Base-by-base conservation (phyloP, 2,888 invertebrate genomes). In the Epinotia ramella region DNA sequence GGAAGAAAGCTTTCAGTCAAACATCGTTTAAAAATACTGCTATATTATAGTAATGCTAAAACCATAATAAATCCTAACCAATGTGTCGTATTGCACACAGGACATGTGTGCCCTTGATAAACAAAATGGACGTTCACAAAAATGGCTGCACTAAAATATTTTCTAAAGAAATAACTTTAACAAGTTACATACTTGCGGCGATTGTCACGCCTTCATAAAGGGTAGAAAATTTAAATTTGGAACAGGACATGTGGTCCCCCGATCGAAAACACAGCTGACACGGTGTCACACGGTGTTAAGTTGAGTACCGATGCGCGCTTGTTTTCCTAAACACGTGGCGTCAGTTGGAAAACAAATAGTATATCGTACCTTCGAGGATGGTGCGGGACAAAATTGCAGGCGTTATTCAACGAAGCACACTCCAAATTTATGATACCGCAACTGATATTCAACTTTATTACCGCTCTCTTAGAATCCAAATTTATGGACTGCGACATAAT, bases 141-240 rank as follows among this genome's bases (percentile, higher is more conserved):
- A 76, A 73, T 73, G 73, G 73, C 62, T 5, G 62, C 33, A 20
- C 28, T 20, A 62, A 69, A 68, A 71, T 70, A 77, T 70, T 74
- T 74, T 65, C 64, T 12, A 74, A 74, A 76, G 73, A 76, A 75
- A 77, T 69, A 70, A 65, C 67, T 60, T 64, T 18, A 49, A 56
- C 46, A 64, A 66, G 20, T 63, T 59, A 33, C 75, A 75, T 77
- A 77, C 72, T 77, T 77, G 77, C 68, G 77, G 75, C 65, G 64
- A 72, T 75, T 72, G 65, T 76, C 44, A 72, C 59, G 74, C 71
- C 74, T 68, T 74, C 74, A 71, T 72, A 73, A 69, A 74, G 72
- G 77, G 67, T 71, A n/a, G 59, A 72, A 73, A 74, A 77, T 77
- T 77, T 77, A 77, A 77, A 77, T 77, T 77, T 77, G 18, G 59